Conservation (phyloP, 2,888 invertebrate genomes). For the Agrilus cyanescens region DNA sequence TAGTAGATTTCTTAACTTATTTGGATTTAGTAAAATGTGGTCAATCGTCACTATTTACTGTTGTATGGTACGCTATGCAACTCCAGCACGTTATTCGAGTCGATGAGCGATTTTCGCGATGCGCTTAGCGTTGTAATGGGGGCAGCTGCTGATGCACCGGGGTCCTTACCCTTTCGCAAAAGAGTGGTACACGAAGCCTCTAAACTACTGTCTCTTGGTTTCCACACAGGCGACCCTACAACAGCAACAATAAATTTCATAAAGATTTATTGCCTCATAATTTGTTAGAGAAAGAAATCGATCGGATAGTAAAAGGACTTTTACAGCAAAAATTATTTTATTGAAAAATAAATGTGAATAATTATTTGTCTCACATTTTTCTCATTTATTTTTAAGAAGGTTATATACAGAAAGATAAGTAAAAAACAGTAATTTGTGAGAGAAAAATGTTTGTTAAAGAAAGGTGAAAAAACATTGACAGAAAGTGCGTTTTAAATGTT, state of each 20-base stretch:
- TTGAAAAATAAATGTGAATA: not conserved
- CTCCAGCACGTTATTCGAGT: slow-evolving; percentile 37
- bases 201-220: slow-evolving; percentile 76
- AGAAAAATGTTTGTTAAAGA: too few relatives aligned
- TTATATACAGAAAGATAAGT: too few relatives aligned
- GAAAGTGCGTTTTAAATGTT: too few relatives aligned
- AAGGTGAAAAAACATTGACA: too few relatives aligned
- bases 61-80: slow-evolving; percentile 26
- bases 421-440: too few relatives aligned
- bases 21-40: too few relatives aligned
- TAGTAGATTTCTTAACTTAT: too few relatives aligned
- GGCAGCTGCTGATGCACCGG: slow-evolving; percentile 31
- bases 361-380: not conserved
- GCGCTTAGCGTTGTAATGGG: slow-evolving; percentile 33
- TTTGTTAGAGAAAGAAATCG: slow-evolving; percentile 6
- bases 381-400: too few relatives aligned
- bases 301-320: not conserved
- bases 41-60: too few relatives aligned
- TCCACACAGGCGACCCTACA: slow-evolving; percentile 97
- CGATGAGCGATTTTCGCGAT: slow-evolving; percentile 46
- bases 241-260: slow-evolving; percentile 33
- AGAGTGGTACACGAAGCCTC: slow-evolving; percentile 48
- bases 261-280: slow-evolving; percentile 6
- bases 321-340: slow-evolving; percentile 5
- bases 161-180: slow-evolving; percentile 49